Evolutionary conservation across 1,140 invertebrate genomes (phyloP), one percentile per base, ranked within the genome.

Genomic region (Hycleus cichorii): DNA sequence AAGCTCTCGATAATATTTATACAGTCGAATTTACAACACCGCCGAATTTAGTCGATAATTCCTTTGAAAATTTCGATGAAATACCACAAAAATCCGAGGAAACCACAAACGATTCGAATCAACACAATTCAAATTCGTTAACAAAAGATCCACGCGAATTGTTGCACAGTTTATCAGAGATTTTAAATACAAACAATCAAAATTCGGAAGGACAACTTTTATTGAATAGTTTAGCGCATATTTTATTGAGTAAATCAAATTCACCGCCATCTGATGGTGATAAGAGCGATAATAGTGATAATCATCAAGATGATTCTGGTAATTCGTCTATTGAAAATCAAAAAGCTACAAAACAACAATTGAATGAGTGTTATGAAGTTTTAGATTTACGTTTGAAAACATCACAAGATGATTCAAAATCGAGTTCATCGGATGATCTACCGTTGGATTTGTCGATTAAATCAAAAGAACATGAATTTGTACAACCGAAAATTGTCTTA

Each of bases 311-410:
- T 25, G 56, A 62, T 55, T 62, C 60, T 27, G 60, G 56, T 3
- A 48, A 62, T 58, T 58, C 60, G 24, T 62, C 60, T 12, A 62
- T 62, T 8, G 60, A 62, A 27, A 50, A 57, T 18, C 9, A 18
- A 44, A 3, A 12, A 47, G 8, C 26, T 18, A 58, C 12, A 48
- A 32, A 32, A 32, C 32, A 54, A n/a, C 46, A 47, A 45, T 52
- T 27, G 24, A 25, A 57, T 38, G 44, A 48, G 25, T 58, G 40
- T 38, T 60, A 39, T 39, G 40, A 54, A 54, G 55, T 50, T 38
- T 49, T 62, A 12, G 60, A 62, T 54, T 50, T 62, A 39, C 39
- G 51, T 12, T 46, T 46, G 18, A 53, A 53, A 32, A 53, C 26
- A 12, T 11, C 25, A 7, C 26, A 39, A 3, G 47, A 47, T 1